Evolutionary conservation across 1,140 invertebrate genomes (phyloP).

Genomic region (Zaprionus camerounensis): DNA sequence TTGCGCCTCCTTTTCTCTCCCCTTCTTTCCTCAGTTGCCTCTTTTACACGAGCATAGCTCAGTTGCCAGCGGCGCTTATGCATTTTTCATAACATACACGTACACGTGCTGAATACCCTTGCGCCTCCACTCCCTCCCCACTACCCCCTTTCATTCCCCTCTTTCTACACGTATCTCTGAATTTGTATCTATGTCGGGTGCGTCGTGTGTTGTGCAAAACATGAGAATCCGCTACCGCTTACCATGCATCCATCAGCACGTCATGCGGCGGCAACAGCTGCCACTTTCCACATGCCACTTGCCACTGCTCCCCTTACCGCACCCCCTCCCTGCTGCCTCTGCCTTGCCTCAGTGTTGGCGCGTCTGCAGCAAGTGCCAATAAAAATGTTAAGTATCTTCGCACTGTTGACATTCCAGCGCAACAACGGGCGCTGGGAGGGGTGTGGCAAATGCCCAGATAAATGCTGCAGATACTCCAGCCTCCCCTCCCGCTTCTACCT

Average conservation of each 20-base stretch:
- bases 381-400: slow-evolving; percentile 83
- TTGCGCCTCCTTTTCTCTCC: slow-evolving; percentile 14
- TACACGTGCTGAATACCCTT: slow-evolving; percentile 71
- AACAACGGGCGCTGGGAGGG: neutral
- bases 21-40: neutral
- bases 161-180: slow-evolving; percentile 9
- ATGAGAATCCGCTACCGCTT: slow-evolving; percentile 56
- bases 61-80: slow-evolving; percentile 69
- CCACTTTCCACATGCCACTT: slow-evolving; percentile 21
- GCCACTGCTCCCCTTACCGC: neutral
- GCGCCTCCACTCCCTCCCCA: slow-evolving; percentile 12
- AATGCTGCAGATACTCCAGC: slow-evolving; percentile 57
- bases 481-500: neutral
- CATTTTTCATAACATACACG: slow-evolving; percentile 74
- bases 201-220: slow-evolving; percentile 39
- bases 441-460: slow-evolving; percentile 58
- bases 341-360: neutral
- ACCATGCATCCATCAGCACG: slow-evolving; percentile 72
- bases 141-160: neutral
- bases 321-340: neutral
- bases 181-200: slow-evolving; percentile 6
- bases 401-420: slow-evolving; percentile 72
- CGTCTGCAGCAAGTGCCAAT: slow-evolving; percentile 71
- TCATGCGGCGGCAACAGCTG: slow-evolving; percentile 74
- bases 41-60: slow-evolving; percentile 5